phyloP scores from a whole-genome alignment of 2,888 invertebrate species.

The Epirrita christyi region DNA sequence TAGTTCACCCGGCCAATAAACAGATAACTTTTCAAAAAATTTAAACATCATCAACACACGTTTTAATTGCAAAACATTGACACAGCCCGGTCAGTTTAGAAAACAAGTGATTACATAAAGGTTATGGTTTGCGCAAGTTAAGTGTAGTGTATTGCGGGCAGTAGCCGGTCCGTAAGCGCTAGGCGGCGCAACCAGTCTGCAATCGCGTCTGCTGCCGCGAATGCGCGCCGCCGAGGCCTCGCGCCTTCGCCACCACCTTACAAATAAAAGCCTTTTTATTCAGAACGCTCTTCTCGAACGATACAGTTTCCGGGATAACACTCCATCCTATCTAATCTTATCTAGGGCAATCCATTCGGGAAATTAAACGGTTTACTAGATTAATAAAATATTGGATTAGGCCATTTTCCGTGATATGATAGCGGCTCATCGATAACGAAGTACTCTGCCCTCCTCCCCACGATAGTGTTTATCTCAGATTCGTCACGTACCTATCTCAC shows the following conservation, averaged over 20 bases:
- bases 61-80: constrained; percentile 44
- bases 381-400: constrained; percentile 29
- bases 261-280: constrained; percentile 5
- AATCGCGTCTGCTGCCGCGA: constrained; percentile 39
- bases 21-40: neutral
- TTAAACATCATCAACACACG: neutral
- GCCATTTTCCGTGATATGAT: constrained; percentile 46
- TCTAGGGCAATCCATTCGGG: constrained; percentile 14
- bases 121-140: constrained; percentile 69
- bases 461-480: constrained; percentile 44
- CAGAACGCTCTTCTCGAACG: neutral
- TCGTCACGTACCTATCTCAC: constrained; percentile 32
- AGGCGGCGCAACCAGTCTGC: constrained; percentile 32
- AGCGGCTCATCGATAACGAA: constrained; percentile 52
- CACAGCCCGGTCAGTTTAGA: constrained; percentile 54
- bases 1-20: too few species aligned
- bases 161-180: neutral
- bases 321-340: constrained; percentile 11
- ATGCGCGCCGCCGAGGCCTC: constrained; percentile 33
- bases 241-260: constrained; percentile 20
- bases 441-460: constrained; percentile 47
- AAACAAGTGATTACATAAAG: constrained; percentile 70
- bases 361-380: constrained; percentile 32
- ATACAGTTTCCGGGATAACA: neutral
- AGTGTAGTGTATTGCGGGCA: constrained; percentile 39